Conservation (phyloP, 2,888 invertebrate species). For the Leptinotarsa tumamoca region DNA sequence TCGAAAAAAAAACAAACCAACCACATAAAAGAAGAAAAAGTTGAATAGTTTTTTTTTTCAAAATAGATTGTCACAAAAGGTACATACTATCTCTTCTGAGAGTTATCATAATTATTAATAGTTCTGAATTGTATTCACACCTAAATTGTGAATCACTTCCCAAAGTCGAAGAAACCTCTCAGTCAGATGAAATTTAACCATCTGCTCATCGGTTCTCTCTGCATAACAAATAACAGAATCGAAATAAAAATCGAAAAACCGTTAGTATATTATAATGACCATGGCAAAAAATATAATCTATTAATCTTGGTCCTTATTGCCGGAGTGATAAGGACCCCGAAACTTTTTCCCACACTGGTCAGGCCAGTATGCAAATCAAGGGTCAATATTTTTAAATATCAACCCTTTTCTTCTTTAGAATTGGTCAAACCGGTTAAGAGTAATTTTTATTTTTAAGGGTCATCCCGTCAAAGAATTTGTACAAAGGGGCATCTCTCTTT, state of each 20-base stretch:
- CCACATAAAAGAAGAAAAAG: too few species aligned
- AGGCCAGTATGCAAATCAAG: slow-evolving; percentile 63
- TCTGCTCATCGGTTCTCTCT: slow-evolving; percentile 23
- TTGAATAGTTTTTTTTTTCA: too few species aligned
- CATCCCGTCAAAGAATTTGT: slow-evolving; percentile 44
- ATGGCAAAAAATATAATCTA: slow-evolving; percentile 12
- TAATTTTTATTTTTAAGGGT: slow-evolving; percentile 59
- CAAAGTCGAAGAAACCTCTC: not conserved
- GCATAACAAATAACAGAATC: slow-evolving; percentile 8
- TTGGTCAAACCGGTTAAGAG: slow-evolving; percentile 61
- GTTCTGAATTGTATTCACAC: too few species aligned
- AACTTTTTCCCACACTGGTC: slow-evolving; percentile 58
- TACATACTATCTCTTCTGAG: too few species aligned
- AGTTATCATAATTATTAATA: too few species aligned
- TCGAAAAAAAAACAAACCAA: too few species aligned
- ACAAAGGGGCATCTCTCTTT: slow-evolving; percentile 44
- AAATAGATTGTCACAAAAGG: too few species aligned
- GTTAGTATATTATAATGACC: slow-evolving; percentile 37
- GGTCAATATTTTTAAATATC: slow-evolving; percentile 62
- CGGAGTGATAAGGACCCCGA: slow-evolving; percentile 22
- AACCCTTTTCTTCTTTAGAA: slow-evolving; percentile 50
- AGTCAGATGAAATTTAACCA: slow-evolving; percentile 19
- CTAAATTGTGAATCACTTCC: not conserved
- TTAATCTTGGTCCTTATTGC: slow-evolving; percentile 30
- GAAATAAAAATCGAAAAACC: slow-evolving; percentile 41